phyloP scores from a whole-genome alignment of 2,888 invertebrate genomes.

The Chironomus tentans region DNA sequence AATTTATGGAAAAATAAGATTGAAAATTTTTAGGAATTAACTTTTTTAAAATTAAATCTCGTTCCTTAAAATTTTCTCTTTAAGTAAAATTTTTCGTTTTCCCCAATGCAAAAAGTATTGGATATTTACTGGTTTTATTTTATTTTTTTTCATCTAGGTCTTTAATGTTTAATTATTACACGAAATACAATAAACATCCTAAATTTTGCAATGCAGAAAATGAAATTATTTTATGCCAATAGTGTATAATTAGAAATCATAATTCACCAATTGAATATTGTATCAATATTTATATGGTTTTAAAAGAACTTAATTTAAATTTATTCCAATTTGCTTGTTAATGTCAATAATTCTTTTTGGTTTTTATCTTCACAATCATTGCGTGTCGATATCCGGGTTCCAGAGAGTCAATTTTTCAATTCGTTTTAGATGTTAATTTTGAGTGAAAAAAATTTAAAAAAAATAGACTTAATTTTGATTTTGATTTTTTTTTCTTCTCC shows the following conservation, averaged over 20 bases:
- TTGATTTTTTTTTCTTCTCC: background rate
- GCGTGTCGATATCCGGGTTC: background rate
- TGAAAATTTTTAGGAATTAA: too few relatives aligned
- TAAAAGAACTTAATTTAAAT: background rate
- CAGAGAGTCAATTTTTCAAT: background rate
- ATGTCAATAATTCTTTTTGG: conserved; percentile 19
- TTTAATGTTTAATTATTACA: background rate
- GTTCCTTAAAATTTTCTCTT: too few relatives aligned
- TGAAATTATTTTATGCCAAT: too few relatives aligned
- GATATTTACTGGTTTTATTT: too few relatives aligned
- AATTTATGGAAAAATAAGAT: too few relatives aligned
- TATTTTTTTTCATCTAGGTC: too few relatives aligned
- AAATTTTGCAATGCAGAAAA: background rate
- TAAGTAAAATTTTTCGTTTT: background rate
- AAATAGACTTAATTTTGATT: conserved; percentile 12
- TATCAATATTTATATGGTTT: background rate
- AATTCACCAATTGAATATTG: background rate
- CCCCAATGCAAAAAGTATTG: background rate
- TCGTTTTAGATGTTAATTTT: background rate
- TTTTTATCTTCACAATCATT: conserved; percentile 3
- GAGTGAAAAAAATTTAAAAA: background rate
- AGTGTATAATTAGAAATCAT: background rate
- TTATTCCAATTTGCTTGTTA: conserved; percentile 7
- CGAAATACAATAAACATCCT: background rate
- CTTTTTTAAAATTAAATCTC: too few relatives aligned